Evolutionary conservation across 2,888 invertebrate species (phyloP).

Genomic region (Standfussiana lucernea): DNA sequence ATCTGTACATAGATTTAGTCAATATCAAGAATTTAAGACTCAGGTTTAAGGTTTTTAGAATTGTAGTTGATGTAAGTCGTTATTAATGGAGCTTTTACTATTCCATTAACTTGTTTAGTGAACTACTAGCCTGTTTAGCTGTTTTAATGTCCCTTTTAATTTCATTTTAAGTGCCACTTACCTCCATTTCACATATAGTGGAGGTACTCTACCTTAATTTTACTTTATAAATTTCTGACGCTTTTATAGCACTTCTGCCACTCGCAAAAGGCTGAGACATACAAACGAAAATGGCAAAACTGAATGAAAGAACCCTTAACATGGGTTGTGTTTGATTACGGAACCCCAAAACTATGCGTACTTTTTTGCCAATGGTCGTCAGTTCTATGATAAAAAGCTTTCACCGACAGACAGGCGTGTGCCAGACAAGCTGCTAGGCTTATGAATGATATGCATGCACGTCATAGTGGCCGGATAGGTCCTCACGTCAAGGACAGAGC

Average conservation of each 20-base stretch:
- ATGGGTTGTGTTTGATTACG: background rate
- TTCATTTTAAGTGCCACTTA: constrained; percentile 15
- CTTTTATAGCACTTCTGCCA: background rate
- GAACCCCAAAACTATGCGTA: constrained; percentile 16
- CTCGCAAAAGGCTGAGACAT: background rate
- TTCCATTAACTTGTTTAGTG: background rate
- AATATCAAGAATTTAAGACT: background rate
- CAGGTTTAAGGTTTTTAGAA: background rate
- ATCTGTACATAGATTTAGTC: background rate
- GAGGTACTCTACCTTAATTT: background rate
- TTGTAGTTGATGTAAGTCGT: background rate
- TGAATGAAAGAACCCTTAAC: background rate
- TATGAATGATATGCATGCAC: constrained; percentile 51
- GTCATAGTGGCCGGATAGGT: background rate
- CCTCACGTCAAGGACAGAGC: constrained; percentile 57
- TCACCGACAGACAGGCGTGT: constrained; percentile 43
- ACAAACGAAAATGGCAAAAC: background rate
- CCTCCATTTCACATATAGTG: background rate
- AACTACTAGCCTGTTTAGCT: background rate
- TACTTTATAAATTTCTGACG: background rate
- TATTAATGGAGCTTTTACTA: background rate
- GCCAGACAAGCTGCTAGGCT: constrained; percentile 42
- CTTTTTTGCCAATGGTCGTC: constrained; percentile 19
- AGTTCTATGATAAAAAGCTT: constrained; percentile 22
- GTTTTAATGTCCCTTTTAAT: background rate